phyloP scores from a whole-genome alignment of 2,888 invertebrate genomes.

The Morinoia aosen region DNA sequence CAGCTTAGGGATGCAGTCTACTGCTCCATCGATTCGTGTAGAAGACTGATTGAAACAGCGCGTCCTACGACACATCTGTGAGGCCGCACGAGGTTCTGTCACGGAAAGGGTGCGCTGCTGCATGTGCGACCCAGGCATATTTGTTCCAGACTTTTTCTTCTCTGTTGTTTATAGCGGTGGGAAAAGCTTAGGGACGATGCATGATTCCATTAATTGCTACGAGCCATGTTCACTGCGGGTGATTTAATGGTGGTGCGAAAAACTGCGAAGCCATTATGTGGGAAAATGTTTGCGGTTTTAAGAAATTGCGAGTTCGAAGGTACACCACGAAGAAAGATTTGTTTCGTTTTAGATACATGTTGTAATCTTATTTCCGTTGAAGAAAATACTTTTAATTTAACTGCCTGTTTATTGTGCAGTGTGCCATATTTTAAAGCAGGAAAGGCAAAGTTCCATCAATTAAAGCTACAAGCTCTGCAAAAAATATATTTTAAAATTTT shows the following conservation, averaged over 20 bases:
- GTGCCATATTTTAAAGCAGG: neutral
- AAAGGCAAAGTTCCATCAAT: neutral
- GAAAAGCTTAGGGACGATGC: neutral
- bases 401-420: neutral
- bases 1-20: constrained; percentile 6
- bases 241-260: neutral
- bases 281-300: neutral
- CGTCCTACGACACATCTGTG: constrained; percentile 3
- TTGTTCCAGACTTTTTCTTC: neutral
- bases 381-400: neutral
- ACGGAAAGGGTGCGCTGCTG: constrained; percentile 12
- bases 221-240: neutral
- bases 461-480: neutral
- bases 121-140: neutral
- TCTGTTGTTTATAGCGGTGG: neutral
- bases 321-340: too few relatives aligned
- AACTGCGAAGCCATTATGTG: neutral
- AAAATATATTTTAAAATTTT: neutral
- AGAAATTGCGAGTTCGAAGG: too few relatives aligned
- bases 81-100: constrained; percentile 4
- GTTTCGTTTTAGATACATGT: neutral
- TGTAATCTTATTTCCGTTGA: neutral
- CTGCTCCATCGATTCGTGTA: constrained; percentile 21
- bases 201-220: neutral
- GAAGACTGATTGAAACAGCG: constrained; percentile 7